These are phyloP conservation scores for Himalopsyche japonica DNA, from an alignment of 2,888 invertebrate species.

Conservation along the genomic window DNA sequence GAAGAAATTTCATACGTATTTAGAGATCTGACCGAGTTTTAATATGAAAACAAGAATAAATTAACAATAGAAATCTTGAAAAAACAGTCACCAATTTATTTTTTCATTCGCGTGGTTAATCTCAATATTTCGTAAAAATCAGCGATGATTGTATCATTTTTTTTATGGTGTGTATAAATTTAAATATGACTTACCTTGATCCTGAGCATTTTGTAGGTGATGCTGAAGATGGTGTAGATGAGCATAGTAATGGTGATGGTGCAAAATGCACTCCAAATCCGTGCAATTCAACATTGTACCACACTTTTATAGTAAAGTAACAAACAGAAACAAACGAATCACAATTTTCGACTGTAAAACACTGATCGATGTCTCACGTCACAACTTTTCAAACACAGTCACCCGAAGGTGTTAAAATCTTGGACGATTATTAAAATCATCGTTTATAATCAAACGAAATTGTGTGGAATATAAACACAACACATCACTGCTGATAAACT, in stretches of 20 bases:
- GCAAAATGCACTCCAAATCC: constrained; percentile 76
- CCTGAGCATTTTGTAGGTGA: constrained; percentile 69
- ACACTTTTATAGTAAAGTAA: constrained; percentile 3
- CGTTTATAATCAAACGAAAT: neutral
- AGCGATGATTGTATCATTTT: too few relatives aligned
- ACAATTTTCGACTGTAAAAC: neutral
- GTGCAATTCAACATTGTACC: constrained; percentile 74
- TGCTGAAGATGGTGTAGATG: constrained; percentile 71
- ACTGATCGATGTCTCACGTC: neutral
- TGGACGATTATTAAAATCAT: neutral
- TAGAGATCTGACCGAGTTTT: too few relatives aligned
- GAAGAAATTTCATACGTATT: too few relatives aligned
- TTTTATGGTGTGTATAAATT: too few relatives aligned
- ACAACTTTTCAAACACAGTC: constrained; percentile 15
- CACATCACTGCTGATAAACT: neutral
- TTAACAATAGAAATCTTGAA: neutral
- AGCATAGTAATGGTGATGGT: constrained; percentile 75
- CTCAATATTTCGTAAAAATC: too few relatives aligned
- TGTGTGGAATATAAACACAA: neutral
- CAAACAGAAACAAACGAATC: neutral
- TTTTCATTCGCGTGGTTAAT: neutral
- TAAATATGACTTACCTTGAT: constrained; percentile 57
- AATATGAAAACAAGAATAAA: too few relatives aligned
- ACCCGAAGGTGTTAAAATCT: constrained; percentile 26
- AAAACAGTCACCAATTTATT: neutral